Evolutionary conservation across 1,140 invertebrate species (phyloP).

Genomic region (Aleiodes sp.): DNA sequence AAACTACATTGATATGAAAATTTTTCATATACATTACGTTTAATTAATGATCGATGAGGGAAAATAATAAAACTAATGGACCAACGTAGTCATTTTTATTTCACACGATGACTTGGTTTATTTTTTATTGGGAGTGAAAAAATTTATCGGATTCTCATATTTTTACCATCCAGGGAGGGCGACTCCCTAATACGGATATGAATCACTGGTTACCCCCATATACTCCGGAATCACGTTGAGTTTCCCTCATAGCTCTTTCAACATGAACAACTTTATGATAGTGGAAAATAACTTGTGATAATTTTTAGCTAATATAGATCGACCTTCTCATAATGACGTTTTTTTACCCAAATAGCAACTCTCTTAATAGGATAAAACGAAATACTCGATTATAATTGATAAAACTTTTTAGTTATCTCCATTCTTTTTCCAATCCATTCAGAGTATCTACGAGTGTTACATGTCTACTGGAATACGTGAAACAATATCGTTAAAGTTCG

Average conservation of each 20-base stretch:
- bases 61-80: background rate
- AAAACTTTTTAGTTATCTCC: no score
- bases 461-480: background rate
- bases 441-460: background rate
- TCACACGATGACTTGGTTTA: no score
- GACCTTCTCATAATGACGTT: no score
- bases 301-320: no score
- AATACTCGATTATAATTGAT: no score
- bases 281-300: no score
- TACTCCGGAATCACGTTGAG: background rate
- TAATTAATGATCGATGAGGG: background rate
- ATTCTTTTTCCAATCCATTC: background rate
- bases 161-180: background rate
- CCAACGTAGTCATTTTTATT: no score
- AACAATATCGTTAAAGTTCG: conserved; percentile 2
- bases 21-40: background rate
- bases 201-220: conserved; percentile 24
- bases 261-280: background rate
- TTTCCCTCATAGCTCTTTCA: background rate
- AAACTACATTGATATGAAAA: background rate
- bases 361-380: no score
- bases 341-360: no score
- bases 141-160: conserved; percentile 19
- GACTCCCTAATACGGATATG: background rate
- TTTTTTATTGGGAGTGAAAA: no score